Evolutionary conservation across 2,888 invertebrate genomes (phyloP).

Genomic region (Ptilodon capucinus): DNA sequence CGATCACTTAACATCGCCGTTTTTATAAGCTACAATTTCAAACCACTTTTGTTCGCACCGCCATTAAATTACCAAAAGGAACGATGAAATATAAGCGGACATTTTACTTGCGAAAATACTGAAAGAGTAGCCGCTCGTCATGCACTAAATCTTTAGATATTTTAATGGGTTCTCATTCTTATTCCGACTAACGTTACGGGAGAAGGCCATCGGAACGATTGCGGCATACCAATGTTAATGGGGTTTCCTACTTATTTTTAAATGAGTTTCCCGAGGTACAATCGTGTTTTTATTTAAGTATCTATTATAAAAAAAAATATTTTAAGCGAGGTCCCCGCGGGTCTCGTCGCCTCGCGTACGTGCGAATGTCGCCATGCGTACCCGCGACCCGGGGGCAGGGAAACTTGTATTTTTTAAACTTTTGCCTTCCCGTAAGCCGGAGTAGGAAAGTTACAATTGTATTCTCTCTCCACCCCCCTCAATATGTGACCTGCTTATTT

Average conservation of each 20-base stretch:
- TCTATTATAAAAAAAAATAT: background rate
- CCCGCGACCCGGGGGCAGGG: slow-evolving; percentile 47
- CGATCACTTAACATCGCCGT: slow-evolving; percentile 69
- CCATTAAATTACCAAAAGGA: slow-evolving; percentile 32
- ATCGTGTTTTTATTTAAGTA: background rate
- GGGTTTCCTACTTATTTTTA: slow-evolving; percentile 27
- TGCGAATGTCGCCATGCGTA: slow-evolving; percentile 59
- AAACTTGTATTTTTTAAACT: slow-evolving; percentile 82
- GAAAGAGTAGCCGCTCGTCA: slow-evolving; percentile 57
- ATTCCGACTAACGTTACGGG: slow-evolving; percentile 63
- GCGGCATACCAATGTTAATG: slow-evolving; percentile 58
- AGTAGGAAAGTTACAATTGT: slow-evolving; percentile 80
- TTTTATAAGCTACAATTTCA: slow-evolving; percentile 40
- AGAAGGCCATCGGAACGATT: slow-evolving; percentile 53
- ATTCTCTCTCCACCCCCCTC: slow-evolving; percentile 76
- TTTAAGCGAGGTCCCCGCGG: slow-evolving; percentile 22
- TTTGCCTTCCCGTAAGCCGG: slow-evolving; percentile 72
- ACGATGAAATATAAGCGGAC: slow-evolving; percentile 45
- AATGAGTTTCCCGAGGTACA: slow-evolving; percentile 7
- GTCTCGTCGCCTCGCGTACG: slow-evolving; percentile 35
- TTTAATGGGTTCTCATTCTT: slow-evolving; percentile 73
- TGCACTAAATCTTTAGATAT: slow-evolving; percentile 64
- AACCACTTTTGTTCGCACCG: slow-evolving; percentile 47
- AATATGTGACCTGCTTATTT: slow-evolving; percentile 83
- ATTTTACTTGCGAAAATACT: slow-evolving; percentile 41